These are phyloP conservation scores for Listrodromus nycthemerus DNA, from an alignment of 2,888 invertebrate genomes.

Conservation along the genomic window DNA sequence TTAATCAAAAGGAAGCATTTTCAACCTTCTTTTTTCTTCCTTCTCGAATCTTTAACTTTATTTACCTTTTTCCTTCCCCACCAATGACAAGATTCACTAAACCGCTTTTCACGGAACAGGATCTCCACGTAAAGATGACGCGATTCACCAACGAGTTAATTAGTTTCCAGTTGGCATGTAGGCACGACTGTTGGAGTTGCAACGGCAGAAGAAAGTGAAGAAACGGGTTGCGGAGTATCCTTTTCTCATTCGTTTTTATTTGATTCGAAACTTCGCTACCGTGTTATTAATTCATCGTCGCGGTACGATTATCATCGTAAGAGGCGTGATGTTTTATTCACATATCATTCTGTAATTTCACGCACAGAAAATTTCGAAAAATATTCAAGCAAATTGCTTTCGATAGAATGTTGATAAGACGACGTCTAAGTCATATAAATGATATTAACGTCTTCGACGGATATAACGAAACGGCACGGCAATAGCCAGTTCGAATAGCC, in stretches of 20 bases:
- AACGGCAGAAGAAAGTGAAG: neutral
- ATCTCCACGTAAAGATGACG: constrained; percentile 17
- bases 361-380: neutral
- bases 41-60: neutral
- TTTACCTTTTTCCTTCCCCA: constrained; percentile 49
- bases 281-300: constrained; percentile 14
- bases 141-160: constrained; percentile 31
- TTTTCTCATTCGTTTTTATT: constrained; percentile 10
- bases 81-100: constrained; percentile 41
- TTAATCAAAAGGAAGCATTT: constrained; percentile 54
- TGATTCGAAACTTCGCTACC: constrained; percentile 16
- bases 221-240: neutral
- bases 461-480: constrained; percentile 20
- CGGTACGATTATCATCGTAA: neutral
- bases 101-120: constrained; percentile 20
- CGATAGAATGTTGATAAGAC: neutral
- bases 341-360: neutral
- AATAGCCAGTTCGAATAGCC: constrained; percentile 22
- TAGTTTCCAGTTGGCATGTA: constrained; percentile 45
- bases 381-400: neutral
- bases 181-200: constrained; percentile 12
- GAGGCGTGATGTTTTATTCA: neutral
- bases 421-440: neutral
- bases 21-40: constrained; percentile 21
- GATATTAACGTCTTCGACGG: neutral